Conservation (phyloP, 2,797 vertebrate species). For the Etheostoma perlongum region DNA sequence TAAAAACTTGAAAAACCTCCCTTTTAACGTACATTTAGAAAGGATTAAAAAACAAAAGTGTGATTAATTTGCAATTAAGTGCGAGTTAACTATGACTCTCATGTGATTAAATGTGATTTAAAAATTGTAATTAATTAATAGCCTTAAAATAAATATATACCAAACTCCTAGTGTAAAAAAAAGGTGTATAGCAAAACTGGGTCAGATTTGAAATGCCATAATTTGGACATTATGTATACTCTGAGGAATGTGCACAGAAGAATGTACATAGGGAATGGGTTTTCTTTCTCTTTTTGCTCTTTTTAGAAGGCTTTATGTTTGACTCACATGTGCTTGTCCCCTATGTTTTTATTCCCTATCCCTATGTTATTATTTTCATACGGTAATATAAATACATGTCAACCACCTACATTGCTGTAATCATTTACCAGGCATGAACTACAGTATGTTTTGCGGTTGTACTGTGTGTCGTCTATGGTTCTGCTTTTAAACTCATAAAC, state of each 20-base stretch:
- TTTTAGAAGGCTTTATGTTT: background rate
- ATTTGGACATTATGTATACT: background rate
- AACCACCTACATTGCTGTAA: background rate
- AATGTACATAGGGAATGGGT: no score
- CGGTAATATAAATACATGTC: background rate
- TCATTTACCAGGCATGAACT: slow-evolving; percentile 13
- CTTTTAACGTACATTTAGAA: no score
- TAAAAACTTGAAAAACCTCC: no score
- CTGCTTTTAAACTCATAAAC: slow-evolving; percentile 6
- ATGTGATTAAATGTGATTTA: no score
- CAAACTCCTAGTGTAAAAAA: background rate
- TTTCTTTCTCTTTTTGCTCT: background rate
- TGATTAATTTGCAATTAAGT: no score
- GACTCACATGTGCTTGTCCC: no score
- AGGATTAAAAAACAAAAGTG: no score
- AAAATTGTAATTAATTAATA: no score
- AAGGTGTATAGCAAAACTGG: background rate
- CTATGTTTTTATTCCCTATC: no score
- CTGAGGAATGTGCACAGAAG: background rate
- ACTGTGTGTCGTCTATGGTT: background rate
- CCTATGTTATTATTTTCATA: background rate
- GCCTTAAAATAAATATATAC: no score
- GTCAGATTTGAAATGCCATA: background rate
- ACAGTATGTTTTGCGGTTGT: background rate
- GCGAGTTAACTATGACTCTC: no score